Base-by-base conservation (phyloP, 2,113 vertebrate species). In the Gymnobelideus leadbeateri region DNA sequence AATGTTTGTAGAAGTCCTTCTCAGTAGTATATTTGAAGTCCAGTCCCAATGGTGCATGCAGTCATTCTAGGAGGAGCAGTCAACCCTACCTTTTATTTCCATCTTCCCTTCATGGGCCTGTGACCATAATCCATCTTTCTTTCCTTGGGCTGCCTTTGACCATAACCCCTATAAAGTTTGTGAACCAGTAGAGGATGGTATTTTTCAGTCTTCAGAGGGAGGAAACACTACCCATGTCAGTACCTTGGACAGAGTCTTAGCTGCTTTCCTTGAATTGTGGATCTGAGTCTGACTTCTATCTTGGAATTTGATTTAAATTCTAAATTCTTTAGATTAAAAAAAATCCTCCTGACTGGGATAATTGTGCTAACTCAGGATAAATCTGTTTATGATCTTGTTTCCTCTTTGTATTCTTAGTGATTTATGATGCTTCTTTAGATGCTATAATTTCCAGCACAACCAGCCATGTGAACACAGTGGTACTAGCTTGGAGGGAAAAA, bases 371-470 rank as follows among this genome's bases (percentile, higher is more conserved):
- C 37, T 91, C 96, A 37, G 37, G 43, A 95, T 89, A 94, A 96
- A 92, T 51, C 84, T 96, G 89, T 55, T 95, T 57, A 95, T 93
- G 8, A 89, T 93, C n/a, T 43, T 94, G 4, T 95, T 92, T 84
- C 94, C 11, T 57, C 57, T 96, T 95, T 95, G 46, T 95, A 68
- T 90, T 94, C 52, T 47, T 96, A 98, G 98, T 98, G 93, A 97
- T 89, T 54, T 99, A 98, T 96, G 97, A 97, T 92, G 98, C 98
- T 43, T 98, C 98, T 46, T 98, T 99, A 97, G 98, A 99, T 90
- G 98, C 97, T 46, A 98, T 99, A 54, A 98, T 99, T 97, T 99
- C 98, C 51, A 98, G 98, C 94, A 98, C 99, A 98, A 98, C 97
- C 93, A 96, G 96, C n/a, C 97, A 96, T 61, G 96, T 97, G 93